Conservation (phyloP, 1,140 invertebrate genomes). For the Nasonia giraulti region DNA sequence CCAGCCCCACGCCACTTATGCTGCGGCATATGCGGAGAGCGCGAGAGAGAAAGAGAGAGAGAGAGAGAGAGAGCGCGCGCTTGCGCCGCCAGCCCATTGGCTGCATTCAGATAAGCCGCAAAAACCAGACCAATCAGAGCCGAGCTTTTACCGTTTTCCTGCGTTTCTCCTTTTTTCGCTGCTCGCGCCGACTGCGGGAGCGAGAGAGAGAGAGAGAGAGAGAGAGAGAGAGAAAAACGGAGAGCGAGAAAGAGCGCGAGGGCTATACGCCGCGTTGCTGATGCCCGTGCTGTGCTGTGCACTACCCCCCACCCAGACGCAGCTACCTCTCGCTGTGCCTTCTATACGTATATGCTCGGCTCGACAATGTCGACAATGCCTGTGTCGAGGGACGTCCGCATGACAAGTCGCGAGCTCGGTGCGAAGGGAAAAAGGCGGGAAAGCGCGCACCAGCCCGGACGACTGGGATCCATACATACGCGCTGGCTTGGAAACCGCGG, state of each 20-base stretch:
- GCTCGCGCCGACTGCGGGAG: slow-evolving; percentile 47
- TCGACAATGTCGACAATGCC: background rate
- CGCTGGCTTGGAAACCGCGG: background rate
- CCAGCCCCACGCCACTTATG: slow-evolving; percentile 78
- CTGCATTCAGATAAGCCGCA: slow-evolving; percentile 78
- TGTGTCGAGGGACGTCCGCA: background rate
- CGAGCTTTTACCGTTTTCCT: slow-evolving; percentile 72
- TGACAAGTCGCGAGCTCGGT: background rate
- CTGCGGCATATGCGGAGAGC: slow-evolving; percentile 29
- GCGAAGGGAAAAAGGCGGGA: slow-evolving; percentile 52
- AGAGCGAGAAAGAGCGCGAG: background rate
- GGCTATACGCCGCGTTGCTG: background rate
- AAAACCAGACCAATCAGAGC: slow-evolving; percentile 76
- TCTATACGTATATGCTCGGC: background rate
- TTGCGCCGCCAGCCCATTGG: slow-evolving; percentile 71
- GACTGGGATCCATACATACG: too few species aligned
- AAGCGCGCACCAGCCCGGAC: slow-evolving; percentile 14
- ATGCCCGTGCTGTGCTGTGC: background rate
- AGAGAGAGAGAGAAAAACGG: too few species aligned
- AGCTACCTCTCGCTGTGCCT: background rate
- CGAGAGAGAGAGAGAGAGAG: background rate
- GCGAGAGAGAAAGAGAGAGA: slow-evolving; percentile 24
- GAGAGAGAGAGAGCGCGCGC: slow-evolving; percentile 28
- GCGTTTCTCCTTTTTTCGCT: slow-evolving; percentile 70
- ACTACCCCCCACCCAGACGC: background rate